A percentile compares a stretch with the other conserved stretches of the same genome.
Conservation (phyloP, 2,888 invertebrate species). For the Ischnus inquisitorius region DNA sequence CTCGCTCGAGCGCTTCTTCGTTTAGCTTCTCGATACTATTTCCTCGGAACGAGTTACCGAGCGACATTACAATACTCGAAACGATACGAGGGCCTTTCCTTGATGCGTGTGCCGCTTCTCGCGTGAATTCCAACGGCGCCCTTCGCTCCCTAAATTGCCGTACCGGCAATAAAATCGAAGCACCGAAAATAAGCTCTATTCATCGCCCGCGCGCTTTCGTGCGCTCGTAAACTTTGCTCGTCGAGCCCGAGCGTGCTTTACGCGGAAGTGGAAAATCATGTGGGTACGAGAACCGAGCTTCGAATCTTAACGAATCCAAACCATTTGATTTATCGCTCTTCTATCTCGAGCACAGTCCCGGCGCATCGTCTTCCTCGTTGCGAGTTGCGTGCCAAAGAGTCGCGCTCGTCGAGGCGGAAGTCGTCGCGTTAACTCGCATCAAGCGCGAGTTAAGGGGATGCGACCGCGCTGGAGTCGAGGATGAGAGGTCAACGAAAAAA, state of each 20-base stretch:
- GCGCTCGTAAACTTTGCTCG: not conserved
- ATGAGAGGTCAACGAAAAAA: not conserved
- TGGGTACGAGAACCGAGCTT: not conserved
- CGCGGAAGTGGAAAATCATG: slow-evolving; percentile 5
- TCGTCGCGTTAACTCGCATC: too few relatives aligned
- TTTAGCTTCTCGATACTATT: slow-evolving; percentile 2
- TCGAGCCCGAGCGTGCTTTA: not conserved
- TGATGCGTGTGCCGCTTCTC: not conserved
- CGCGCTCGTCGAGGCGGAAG: not conserved
- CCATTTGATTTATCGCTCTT: not conserved
- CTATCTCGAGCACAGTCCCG: not conserved
- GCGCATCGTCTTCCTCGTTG: not conserved
- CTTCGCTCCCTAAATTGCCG: not conserved
- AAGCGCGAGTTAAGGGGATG: not conserved
- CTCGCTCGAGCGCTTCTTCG: slow-evolving; percentile 7
- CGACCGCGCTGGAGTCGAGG: too few relatives aligned
- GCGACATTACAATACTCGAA: too few relatives aligned
- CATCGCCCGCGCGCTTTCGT: too few relatives aligned
- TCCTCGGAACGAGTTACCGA: not conserved
- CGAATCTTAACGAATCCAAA: slow-evolving; percentile 8
- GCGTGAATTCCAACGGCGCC: not conserved
- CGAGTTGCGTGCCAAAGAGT: not conserved
- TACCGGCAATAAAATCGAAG: slow-evolving; percentile 8
- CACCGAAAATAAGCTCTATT: not conserved
- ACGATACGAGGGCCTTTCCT: not conserved